These are phyloP conservation scores for Drosophila borealis DNA, from an alignment of 2,888 invertebrate genomes.

Conservation along the genomic window DNA sequence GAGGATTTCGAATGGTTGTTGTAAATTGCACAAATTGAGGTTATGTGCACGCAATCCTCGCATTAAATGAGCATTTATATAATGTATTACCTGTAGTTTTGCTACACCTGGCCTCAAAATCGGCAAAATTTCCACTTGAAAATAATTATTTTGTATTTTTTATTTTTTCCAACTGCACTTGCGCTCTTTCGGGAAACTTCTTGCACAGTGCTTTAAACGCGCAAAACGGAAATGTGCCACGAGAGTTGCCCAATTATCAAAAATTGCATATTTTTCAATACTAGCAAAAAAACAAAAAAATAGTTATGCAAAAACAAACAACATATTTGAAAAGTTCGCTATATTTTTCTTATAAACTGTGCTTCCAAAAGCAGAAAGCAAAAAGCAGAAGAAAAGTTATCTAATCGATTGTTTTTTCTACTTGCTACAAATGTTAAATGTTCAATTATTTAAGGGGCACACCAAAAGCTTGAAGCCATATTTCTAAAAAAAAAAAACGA, in stretches of 20 bases:
- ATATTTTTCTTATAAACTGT: background rate
- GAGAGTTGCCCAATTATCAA: background rate
- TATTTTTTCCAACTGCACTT: no score
- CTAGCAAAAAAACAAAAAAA: background rate
- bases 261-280: background rate
- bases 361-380: background rate
- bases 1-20: constrained; percentile 34
- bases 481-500: no score
- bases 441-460: no score
- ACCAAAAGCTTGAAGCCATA: no score
- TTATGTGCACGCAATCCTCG: background rate
- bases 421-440: no score
- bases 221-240: background rate
- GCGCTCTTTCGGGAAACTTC: background rate
- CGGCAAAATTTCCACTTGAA: background rate
- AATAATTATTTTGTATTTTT: no score
- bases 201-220: background rate
- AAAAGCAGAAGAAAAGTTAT: no score
- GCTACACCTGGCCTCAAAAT: background rate
- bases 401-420: background rate
- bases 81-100: background rate
- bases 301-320: background rate
- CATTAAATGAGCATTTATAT: background rate
- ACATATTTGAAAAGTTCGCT: no score
- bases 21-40: background rate